Evolutionary conservation across 2,797 vertebrate genomes (phyloP).

Genomic region (Crossoptilon crossoptilon): DNA sequence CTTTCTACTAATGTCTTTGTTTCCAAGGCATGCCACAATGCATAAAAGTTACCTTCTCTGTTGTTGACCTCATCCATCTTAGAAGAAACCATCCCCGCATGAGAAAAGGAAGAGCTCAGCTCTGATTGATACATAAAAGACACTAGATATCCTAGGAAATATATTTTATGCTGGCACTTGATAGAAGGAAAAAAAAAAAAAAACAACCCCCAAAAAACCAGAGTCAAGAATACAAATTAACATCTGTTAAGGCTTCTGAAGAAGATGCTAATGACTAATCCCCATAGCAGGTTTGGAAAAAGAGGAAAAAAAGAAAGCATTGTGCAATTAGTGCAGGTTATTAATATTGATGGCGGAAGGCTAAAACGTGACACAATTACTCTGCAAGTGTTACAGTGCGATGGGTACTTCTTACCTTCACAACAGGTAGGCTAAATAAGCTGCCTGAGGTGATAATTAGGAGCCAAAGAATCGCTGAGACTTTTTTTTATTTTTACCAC

Average conservation of each 20-base stretch:
- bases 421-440: constrained; percentile 40
- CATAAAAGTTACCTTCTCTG: background rate
- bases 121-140: constrained; percentile 64
- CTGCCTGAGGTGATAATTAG: constrained; percentile 32
- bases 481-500: background rate
- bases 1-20: background rate
- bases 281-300: constrained; percentile 43
- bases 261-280: constrained; percentile 62
- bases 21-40: background rate
- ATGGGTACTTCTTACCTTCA: constrained; percentile 9
- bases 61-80: constrained; percentile 2
- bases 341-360: constrained; percentile 53
- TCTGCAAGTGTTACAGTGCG: background rate
- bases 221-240: constrained; percentile 58
- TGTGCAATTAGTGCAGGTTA: constrained; percentile 31
- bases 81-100: constrained; percentile 1
- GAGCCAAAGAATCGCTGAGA: background rate
- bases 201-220: background rate
- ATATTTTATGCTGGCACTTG: constrained; percentile 30
- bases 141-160: constrained; percentile 32
- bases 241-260: constrained; percentile 51
- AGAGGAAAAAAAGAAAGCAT: background rate
- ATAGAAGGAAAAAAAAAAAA: background rate
- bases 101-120: constrained; percentile 24
- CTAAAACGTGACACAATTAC: constrained; percentile 14